Conservation (phyloP, 2,113 vertebrate species). For the Tachysurus vachellii region DNA sequence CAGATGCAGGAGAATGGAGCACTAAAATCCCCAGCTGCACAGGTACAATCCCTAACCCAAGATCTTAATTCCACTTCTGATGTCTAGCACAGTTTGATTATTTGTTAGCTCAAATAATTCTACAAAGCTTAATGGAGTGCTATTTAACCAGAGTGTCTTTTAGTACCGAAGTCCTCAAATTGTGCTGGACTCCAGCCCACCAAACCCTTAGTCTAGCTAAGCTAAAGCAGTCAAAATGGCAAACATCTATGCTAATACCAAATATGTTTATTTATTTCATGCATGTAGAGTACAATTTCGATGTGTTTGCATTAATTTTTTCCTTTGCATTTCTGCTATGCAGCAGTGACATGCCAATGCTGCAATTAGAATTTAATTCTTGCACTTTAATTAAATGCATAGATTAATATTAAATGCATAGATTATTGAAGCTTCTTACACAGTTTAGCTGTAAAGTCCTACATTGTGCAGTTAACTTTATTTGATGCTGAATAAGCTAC, state of each 20-base stretch:
- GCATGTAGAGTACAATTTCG: not conserved
- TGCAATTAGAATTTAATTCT: not conserved
- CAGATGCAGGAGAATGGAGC: slow-evolving; percentile 18
- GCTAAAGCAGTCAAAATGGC: not conserved
- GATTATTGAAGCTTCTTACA: too few species aligned
- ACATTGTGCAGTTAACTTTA: not conserved
- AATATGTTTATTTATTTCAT: not conserved
- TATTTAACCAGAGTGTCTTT: not conserved
- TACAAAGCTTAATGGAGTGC: not conserved
- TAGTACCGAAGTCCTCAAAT: not conserved
- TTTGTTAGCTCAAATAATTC: too few species aligned
- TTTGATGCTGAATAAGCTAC: not conserved
- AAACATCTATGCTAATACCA: not conserved
- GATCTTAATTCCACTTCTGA: not conserved
- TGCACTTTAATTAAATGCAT: too few species aligned
- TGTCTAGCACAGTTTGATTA: not conserved
- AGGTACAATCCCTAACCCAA: slow-evolving; percentile 46
- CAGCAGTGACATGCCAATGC: not conserved
- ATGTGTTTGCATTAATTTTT: too few species aligned
- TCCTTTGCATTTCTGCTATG: too few species aligned
- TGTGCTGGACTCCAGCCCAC: not conserved
- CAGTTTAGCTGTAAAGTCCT: not conserved
- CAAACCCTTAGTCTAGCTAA: not conserved
- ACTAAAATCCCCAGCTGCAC: slow-evolving; percentile 44
- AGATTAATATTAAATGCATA: too few species aligned